Evolutionary conservation across 2,888 invertebrate genomes (phyloP).

Genomic region (Idaea aversata): DNA sequence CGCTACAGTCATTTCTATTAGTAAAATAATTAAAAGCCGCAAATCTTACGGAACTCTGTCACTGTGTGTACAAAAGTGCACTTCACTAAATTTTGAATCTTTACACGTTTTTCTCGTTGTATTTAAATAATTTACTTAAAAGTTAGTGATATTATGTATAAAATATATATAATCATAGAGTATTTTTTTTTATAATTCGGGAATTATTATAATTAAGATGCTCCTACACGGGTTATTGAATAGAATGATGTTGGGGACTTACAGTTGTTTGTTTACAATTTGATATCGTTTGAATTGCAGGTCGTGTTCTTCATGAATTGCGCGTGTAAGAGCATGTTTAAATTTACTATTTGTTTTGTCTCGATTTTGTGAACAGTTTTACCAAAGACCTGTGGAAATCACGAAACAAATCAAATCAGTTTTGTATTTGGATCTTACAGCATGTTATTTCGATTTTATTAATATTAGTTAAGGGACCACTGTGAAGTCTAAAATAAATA

Average conservation of each 20-base stretch:
- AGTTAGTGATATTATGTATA: slow-evolving; percentile 69
- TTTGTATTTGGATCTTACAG: slow-evolving; percentile 17
- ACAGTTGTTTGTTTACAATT: background rate
- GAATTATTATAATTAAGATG: slow-evolving; percentile 28
- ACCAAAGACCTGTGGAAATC: slow-evolving; percentile 46
- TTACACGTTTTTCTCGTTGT: slow-evolving; percentile 16
- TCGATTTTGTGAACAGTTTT: slow-evolving; percentile 30
- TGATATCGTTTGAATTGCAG: background rate
- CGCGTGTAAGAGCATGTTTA: background rate
- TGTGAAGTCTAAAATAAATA: slow-evolving; percentile 57
- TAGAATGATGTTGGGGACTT: background rate
- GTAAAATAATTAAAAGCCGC: background rate
- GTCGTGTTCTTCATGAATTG: no score
- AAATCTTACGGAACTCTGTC: slow-evolving; percentile 50
- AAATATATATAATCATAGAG: slow-evolving; percentile 47
- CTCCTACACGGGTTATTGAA: background rate
- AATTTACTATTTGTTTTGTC: slow-evolving; percentile 18
- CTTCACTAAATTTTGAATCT: slow-evolving; percentile 19
- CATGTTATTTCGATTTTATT: slow-evolving; percentile 34
- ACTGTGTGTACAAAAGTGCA: slow-evolving; percentile 39
- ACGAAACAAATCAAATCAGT: slow-evolving; percentile 12
- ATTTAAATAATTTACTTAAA: slow-evolving; percentile 48
- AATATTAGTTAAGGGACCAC: slow-evolving; percentile 53
- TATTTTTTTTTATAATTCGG: slow-evolving; percentile 34
- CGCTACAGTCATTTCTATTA: background rate